Evolutionary conservation across 2,113 vertebrate genomes (phyloP), one percentile per base, ranked within the genome.

Genomic region (Actinemys pallida): DNA sequence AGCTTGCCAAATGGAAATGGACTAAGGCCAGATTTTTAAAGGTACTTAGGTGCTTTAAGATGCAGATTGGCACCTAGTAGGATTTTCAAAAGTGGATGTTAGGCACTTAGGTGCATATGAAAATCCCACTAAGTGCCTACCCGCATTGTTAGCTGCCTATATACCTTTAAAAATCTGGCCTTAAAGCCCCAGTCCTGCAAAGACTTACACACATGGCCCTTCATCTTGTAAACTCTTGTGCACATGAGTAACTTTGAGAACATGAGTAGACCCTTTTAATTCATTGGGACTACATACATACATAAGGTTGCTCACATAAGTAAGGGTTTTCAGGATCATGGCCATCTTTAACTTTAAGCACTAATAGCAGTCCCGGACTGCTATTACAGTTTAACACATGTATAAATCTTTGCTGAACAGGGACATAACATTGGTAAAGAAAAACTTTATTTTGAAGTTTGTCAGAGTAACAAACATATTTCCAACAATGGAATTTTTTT

Each of bases 361-460:
- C 95, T 57, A 57, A 86, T 84, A 90, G 86, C 31, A 86, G 87
- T 65, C 89, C 56, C 13, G 49, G 52, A 96, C 94, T 94, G 86
- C 76, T 69, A 86, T 31, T 90, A 45, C 81, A 54, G 50, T 76
- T 87, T 94, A 92, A 85, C 24, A 2, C 49, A 85, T 54, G 47
- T 53, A 59, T 35, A 31, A 47, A 82, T 27, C 85, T 78, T 69
- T 72, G 19, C 65, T 72, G n/a, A 72, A 72, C 19, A 22, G 65
- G 17, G 20, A 72, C n/a, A 39, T 72, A 39, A 39, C 20, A 39
- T 11, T 72, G 65, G 8, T 72, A 72, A 72, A 72, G 65, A 72
- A 72, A 39, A 72, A 35, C 62, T 69, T 69, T 17, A 72, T 39
- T 39, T 72, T 72, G n/a, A 72, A 39, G 9, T 5, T 72, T 72